phyloP scores from a whole-genome alignment of 1,140 invertebrate genomes.

The Aplysia californica region DNA sequence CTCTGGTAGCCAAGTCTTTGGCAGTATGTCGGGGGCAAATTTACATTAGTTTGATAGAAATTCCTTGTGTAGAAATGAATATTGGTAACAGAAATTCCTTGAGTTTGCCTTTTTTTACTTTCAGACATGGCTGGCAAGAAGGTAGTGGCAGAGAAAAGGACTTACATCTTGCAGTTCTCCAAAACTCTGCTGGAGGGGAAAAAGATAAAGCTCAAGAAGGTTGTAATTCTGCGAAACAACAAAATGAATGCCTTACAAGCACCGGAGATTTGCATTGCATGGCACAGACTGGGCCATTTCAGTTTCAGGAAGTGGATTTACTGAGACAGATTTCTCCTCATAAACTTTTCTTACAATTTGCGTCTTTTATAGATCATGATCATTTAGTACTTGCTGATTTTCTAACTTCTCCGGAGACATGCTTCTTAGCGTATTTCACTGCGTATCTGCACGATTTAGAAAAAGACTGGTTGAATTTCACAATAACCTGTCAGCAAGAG shows the following conservation, averaged over 20 bases:
- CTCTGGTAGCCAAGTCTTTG: too few relatives aligned
- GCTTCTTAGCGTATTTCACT: conserved; percentile 13
- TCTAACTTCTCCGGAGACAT: conserved; percentile 6
- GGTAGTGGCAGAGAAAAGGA: too few relatives aligned
- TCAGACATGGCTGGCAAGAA: too few relatives aligned
- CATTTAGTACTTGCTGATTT: conserved; percentile 15
- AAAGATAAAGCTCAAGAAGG: neutral
- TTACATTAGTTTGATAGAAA: too few relatives aligned
- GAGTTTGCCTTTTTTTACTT: too few relatives aligned
- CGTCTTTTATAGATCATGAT: conserved; percentile 4
- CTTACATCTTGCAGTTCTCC: neutral
- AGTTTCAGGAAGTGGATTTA: too few relatives aligned
- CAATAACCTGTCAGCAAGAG: neutral
- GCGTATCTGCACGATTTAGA: neutral
- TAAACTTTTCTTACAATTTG: conserved; percentile 10
- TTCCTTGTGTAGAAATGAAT: too few relatives aligned
- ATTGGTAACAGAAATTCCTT: too few relatives aligned
- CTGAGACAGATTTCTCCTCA: conserved; percentile 9
- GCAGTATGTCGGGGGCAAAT: too few relatives aligned
- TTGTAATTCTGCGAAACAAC: too few relatives aligned
- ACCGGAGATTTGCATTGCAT: neutral
- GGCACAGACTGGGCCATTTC: too few relatives aligned
- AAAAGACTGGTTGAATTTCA: neutral
- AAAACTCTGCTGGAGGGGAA: neutral
- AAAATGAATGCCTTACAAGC: neutral